These are phyloP conservation scores for Leptinotarsa texana DNA, from an alignment of 1,140 invertebrate genomes.

Conservation along the genomic window DNA sequence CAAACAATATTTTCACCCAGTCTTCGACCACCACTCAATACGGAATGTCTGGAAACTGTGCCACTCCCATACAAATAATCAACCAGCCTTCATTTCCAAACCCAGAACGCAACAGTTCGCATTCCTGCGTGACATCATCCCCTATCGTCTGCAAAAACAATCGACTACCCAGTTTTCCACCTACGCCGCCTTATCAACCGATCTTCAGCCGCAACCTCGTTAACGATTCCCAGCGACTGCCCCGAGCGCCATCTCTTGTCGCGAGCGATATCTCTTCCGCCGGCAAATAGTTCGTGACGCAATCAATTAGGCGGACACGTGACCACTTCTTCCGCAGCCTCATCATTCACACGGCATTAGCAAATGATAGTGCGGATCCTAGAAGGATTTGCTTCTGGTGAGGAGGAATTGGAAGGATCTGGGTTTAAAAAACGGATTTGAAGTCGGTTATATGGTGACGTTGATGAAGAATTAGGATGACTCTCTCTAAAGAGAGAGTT, in stretches of 20 bases:
- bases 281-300: conserved; percentile 28
- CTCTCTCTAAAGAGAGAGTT: too few relatives aligned
- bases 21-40: too few relatives aligned
- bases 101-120: not conserved
- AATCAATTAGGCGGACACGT: conserved; percentile 33
- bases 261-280: not conserved
- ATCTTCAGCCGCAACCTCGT: not conserved
- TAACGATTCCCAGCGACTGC: not conserved
- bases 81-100: not conserved
- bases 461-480: too few relatives aligned
- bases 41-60: too few relatives aligned
- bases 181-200: not conserved
- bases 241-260: not conserved
- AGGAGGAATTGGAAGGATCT: not conserved
- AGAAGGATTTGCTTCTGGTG: conserved; percentile 17
- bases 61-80: too few relatives aligned
- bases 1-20: too few relatives aligned
- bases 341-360: conserved; percentile 34
- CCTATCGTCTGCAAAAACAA: not conserved
- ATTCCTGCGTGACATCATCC: not conserved
- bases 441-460: not conserved
- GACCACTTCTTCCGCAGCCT: conserved; percentile 14
- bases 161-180: not conserved
- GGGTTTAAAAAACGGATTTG: not conserved
- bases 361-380: conserved; percentile 25